Evolutionary conservation across 2,797 vertebrate genomes (phyloP), one percentile per base, ranked within the genome.

Genomic region (Acrocephalus scirpaceus): DNA sequence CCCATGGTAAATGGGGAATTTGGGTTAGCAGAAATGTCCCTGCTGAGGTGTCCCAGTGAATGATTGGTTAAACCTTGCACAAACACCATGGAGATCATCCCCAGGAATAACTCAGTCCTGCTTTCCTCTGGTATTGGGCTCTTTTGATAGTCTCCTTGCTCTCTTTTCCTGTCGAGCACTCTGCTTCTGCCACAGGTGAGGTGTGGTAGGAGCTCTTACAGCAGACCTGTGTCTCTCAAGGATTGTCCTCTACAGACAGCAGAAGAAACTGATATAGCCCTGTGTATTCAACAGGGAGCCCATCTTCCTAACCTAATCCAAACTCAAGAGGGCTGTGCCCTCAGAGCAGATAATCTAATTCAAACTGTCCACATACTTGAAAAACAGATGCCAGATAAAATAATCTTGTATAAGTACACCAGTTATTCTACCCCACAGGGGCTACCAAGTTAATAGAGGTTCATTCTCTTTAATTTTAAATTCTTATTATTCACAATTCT

Each of bases 401-500:
- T 69, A 42, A 70, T 93, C 32, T 56, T 40, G 42, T 79, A 40
- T 34, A 48, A 14, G 42, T 78, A 66, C 40, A 47, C 19, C 15
- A 69, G n/a, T 70, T 56, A 21, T 13, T 78, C 53, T 86, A 42
- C 30, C 30, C 57, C 48, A n/a, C 5, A 36, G 71, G 42, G 60
- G 60, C 73, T 48, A 64, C 36, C 20, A 84, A 78, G 64, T 91
- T 94, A 90, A 78, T 72, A 86, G 69, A 83, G 58, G 58, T 92
- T 86, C n/a, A 70, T 83, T 88, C 56, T 86, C 34, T n/a, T n/a
- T n/a, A n/a, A n/a, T n/a, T 92, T 81, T 79, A 62, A 91, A 86
- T 86, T 94, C 72, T 61, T 92, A 27, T 71, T 93, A 87, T 77
- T 96, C 78, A 54, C 36, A 71, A 15, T 81, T 93, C 58, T 85